Conservation (phyloP, 2,113 vertebrate genomes). For the Zapus hudsonius region DNA sequence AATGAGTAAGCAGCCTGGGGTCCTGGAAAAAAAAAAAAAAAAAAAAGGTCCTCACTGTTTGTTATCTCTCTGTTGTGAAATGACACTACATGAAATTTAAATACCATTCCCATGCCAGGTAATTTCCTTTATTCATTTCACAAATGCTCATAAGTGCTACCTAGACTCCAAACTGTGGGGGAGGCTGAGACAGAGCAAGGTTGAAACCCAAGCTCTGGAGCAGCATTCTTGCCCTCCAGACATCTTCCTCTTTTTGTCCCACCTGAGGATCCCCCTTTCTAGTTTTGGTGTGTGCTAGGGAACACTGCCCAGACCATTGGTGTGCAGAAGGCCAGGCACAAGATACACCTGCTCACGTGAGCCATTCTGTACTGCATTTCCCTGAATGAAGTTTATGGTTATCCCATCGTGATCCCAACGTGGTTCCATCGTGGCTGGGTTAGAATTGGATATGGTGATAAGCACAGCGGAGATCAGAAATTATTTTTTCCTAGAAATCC, state of each 20-base stretch:
- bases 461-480: too few relatives aligned
- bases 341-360: rapidly evolving
- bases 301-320: rapidly evolving
- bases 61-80: background rate
- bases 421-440: too few relatives aligned
- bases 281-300: background rate
- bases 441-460: rapidly evolving
- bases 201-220: rapidly evolving
- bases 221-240: rapidly evolving
- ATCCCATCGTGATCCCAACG: too few relatives aligned
- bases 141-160: background rate
- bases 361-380: rapidly evolving
- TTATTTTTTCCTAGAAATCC: rapidly evolving
- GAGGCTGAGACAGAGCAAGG: rapidly evolving
- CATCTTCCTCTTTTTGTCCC: rapidly evolving
- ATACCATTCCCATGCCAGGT: background rate
- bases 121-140: background rate
- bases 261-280: too few relatives aligned
- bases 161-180: background rate
- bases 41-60: rapidly evolving
- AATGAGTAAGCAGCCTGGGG: conserved; percentile 70
- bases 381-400: too few relatives aligned
- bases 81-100: rapidly evolving
- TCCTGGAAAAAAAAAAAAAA: background rate
- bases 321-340: rapidly evolving